Conservation (phyloP, 1,140 invertebrate species). For the Helicoverpa armigera region DNA sequence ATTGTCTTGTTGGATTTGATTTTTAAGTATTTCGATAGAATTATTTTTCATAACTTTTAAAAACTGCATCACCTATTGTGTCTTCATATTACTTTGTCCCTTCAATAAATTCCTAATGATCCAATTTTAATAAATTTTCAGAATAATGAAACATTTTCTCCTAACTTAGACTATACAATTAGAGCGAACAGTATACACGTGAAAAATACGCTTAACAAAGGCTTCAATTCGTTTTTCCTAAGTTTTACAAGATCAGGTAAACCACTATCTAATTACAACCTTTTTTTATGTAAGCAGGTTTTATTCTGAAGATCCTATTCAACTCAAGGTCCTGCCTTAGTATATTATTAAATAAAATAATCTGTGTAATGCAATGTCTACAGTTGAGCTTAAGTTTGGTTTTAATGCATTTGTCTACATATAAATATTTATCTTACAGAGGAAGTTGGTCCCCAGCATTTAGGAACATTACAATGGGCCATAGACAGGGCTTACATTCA, state of each 20-base stretch:
- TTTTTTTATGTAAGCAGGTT: no score
- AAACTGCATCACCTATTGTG: no score
- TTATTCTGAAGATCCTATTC: no score
- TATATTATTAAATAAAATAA: no score
- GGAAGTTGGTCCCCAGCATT: not conserved
- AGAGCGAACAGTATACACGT: not conserved
- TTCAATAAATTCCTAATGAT: not conserved
- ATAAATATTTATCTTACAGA: slow-evolving; percentile 5
- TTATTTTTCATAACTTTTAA: no score
- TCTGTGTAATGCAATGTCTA: not conserved
- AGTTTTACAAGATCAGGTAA: not conserved
- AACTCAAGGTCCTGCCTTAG: no score
- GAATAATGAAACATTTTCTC: not conserved
- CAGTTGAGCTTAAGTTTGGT: not conserved
- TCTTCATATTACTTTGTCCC: no score
- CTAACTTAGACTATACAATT: not conserved
- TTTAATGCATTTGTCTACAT: not conserved
- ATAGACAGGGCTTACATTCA: slow-evolving; percentile 37
- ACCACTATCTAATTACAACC: no score
- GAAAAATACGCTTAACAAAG: not conserved
- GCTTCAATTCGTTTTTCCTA: not conserved
- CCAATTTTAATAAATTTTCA: not conserved
- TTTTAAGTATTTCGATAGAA: no score
- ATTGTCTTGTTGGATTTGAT: no score
- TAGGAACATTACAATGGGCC: slow-evolving; percentile 23